phyloP scores from a whole-genome alignment of 2,888 invertebrate genomes.

The Sarcophaga subvicina region DNA sequence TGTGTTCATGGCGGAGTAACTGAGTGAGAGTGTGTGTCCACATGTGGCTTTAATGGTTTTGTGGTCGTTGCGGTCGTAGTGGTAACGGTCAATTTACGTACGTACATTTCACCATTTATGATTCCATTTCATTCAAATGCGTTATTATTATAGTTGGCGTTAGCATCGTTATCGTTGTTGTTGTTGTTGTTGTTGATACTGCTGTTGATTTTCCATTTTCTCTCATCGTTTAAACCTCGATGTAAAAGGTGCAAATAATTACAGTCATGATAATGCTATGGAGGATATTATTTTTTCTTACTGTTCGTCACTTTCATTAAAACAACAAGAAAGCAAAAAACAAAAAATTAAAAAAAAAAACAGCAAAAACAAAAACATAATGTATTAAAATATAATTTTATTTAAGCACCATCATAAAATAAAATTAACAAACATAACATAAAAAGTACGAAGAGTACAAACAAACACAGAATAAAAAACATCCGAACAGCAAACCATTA shows the following conservation, averaged over 20 bases:
- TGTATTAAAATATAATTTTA: slow-evolving; percentile 52
- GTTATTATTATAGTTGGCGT: too few relatives aligned
- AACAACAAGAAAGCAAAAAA: too few relatives aligned
- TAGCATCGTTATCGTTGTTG: not conserved
- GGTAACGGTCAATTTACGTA: slow-evolving; percentile 67
- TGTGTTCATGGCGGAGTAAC: not conserved
- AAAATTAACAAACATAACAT: slow-evolving; percentile 36
- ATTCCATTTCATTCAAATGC: slow-evolving; percentile 22
- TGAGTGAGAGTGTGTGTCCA: slow-evolving; percentile 56
- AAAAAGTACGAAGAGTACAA: not conserved
- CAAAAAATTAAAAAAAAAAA: too few relatives aligned
- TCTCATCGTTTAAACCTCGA: slow-evolving; percentile 32
- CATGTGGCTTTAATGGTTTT: slow-evolving; percentile 69
- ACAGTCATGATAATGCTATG: slow-evolving; percentile 45
- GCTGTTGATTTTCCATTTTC: slow-evolving; percentile 9
- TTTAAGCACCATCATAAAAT: slow-evolving; percentile 42
- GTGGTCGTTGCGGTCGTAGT: slow-evolving; percentile 65
- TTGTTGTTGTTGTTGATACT: not conserved
- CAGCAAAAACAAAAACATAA: not conserved
- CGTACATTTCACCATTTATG: slow-evolving; percentile 50
- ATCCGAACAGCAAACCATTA: slow-evolving; percentile 23
- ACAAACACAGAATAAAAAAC: not conserved
- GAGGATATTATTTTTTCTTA: too few relatives aligned
- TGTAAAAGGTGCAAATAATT: slow-evolving; percentile 60
- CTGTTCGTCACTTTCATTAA: too few relatives aligned